These are phyloP conservation scores for Equus przewalskii DNA, from an alignment of 2,113 vertebrate genomes.

Conservation along the genomic window DNA sequence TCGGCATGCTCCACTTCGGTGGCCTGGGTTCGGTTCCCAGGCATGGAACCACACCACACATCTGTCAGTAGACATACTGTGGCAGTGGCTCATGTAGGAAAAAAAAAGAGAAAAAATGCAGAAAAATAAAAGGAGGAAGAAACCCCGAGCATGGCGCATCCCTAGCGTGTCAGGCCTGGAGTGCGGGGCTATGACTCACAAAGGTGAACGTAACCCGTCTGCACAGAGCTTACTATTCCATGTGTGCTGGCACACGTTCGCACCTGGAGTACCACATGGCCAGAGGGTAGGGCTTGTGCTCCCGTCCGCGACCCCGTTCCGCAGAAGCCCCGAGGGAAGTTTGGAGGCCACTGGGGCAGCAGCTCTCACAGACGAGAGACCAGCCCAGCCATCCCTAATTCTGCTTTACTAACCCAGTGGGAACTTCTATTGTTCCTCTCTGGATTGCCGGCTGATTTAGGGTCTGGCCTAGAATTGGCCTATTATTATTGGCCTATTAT, in stretches of 20 bases:
- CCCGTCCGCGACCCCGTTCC: not conserved
- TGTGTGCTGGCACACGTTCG: not conserved
- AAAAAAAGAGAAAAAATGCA: no score
- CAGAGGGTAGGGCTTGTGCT: not conserved
- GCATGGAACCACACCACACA: no score
- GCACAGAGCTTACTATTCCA: not conserved
- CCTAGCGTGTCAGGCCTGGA: not conserved
- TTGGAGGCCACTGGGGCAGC: not conserved
- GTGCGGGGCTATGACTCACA: not conserved
- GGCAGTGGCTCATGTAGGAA: no score
- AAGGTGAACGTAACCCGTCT: not conserved
- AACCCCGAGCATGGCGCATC: not conserved
- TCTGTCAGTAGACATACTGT: no score
- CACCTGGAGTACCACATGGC: not conserved
- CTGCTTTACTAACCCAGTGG: not conserved
- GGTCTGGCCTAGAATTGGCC: not conserved
- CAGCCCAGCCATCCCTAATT: not conserved
- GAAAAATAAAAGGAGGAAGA: not conserved
- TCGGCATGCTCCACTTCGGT: no score
- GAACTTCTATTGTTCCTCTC: not conserved
- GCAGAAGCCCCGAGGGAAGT: not conserved
- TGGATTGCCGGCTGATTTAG: not conserved
- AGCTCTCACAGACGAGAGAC: not conserved
- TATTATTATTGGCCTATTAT: no score
- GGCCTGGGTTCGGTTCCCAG: no score